Conservation (phyloP, 2,888 invertebrate species). For the Lacanobia oleracea region DNA sequence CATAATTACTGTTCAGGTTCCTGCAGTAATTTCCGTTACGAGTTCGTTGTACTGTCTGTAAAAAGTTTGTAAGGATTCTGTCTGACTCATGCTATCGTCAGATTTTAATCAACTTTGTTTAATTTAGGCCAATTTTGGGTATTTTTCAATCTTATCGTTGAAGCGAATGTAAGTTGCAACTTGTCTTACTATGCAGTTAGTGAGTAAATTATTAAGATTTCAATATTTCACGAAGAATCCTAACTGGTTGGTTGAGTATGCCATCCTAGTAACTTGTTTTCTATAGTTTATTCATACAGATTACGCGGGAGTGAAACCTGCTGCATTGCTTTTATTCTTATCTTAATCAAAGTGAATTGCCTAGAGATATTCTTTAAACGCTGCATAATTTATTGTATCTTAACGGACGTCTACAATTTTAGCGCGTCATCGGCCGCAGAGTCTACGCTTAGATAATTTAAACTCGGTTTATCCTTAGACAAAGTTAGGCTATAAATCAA, state of each 20-base stretch:
- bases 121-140: constrained; percentile 1
- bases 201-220: constrained; percentile 10
- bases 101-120: constrained; percentile 33
- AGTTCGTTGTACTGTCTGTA: constrained; percentile 58
- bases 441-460: constrained; percentile 73
- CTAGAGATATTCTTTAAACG: constrained; percentile 53
- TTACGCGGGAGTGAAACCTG: constrained; percentile 28
- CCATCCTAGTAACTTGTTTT: constrained; percentile 37
- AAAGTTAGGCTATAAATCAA: constrained; percentile 84
- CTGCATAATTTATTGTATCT: constrained; percentile 53
- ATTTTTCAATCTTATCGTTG: background rate
- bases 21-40: constrained; percentile 60
- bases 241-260: constrained; percentile 21
- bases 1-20: constrained; percentile 61
- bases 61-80: constrained; percentile 28
- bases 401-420: constrained; percentile 58
- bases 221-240: constrained; percentile 23
- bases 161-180: background rate
- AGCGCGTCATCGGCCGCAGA: constrained; percentile 65
- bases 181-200: background rate
- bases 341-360: constrained; percentile 56
- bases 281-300: constrained; percentile 34
- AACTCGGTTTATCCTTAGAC: constrained; percentile 74
- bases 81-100: constrained; percentile 20
- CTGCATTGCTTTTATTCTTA: constrained; percentile 48